A percentile compares a stretch with the other conserved stretches of the same genome.
phyloP scores from a whole-genome alignment of 2,888 invertebrate species.

The Stenodema calcarata region DNA sequence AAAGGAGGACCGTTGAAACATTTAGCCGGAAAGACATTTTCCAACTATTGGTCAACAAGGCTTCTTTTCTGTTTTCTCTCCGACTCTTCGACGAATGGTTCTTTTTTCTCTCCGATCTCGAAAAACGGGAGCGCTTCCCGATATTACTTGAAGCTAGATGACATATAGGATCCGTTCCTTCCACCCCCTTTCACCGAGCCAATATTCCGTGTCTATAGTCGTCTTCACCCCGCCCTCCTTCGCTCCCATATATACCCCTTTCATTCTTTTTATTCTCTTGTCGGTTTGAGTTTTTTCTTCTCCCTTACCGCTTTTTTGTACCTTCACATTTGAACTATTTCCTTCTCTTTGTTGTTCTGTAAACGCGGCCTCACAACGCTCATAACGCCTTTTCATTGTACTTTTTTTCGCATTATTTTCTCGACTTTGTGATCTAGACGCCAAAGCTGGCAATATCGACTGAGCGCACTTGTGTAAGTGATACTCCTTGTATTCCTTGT shows the following conservation, averaged over 20 bases:
- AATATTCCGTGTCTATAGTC: slow-evolving; percentile 38
- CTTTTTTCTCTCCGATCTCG: neutral
- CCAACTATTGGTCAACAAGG: slow-evolving; percentile 30
- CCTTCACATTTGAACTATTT: slow-evolving; percentile 35
- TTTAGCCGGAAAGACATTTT: slow-evolving; percentile 20
- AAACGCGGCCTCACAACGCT: slow-evolving; percentile 27
- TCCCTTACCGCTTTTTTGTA: slow-evolving; percentile 1
- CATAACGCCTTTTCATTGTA: slow-evolving; percentile 15
- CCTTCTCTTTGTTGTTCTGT: slow-evolving; percentile 39
- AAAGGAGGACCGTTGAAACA: neutral
- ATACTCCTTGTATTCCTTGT: too few relatives aligned
- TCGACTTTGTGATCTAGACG: neutral
- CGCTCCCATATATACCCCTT: neutral
- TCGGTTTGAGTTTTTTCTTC: neutral
- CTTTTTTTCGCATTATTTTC: neutral
- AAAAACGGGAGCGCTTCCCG: neutral
- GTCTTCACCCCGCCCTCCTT: neutral
- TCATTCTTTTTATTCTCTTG: neutral
- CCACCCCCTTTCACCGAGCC: slow-evolving; percentile 44
- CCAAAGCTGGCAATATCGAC: too few relatives aligned
- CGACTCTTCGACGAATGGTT: too few relatives aligned
- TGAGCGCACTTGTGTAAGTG: too few relatives aligned
- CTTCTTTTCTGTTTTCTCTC: neutral
- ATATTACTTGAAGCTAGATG: slow-evolving; percentile 41
- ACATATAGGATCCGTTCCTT: slow-evolving; percentile 45